Evolutionary conservation across 2,113 vertebrate genomes (phyloP), one percentile per base, ranked within the genome.

Genomic region (Glaucidium brasilianum): DNA sequence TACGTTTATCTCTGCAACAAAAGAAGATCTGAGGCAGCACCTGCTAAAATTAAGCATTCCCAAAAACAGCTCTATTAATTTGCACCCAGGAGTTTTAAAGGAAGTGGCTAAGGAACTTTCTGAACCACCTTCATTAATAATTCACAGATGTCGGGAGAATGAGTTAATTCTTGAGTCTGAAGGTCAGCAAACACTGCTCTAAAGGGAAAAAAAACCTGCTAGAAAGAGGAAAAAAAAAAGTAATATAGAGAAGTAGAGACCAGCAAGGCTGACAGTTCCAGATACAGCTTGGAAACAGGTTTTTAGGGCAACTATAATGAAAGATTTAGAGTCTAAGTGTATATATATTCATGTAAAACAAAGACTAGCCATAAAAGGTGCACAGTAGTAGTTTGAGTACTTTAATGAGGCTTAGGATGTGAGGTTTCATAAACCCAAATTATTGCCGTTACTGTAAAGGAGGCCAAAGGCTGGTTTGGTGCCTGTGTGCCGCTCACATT

Each of bases 11-110:
- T 95, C 66, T 85, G 87, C 77, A 94, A 96, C 92, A 96, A 97
- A 96, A 77, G 87, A 96, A 97, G 88, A 96, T 97, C 94, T 95
- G 95, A 96, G 75, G 63, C 94, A 96, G 78, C 82, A 96, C 90
- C 95, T 97, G 93, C 90, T 96, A 96, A 96, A 97, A 96, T 94
- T 96, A 95, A 97, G 93, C 90, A 83, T 95, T 96, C 82, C 92
- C 67, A 3, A 93, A 96, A 93, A 10, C 85, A 96, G 85, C 85
- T 93, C 78, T 92, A 93, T 96, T 96, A 97, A 96, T 96, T 96
- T 97, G 85, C 72, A 97, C 93, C 91, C 93, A 88, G 82, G 88
- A 96, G 95, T 95, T 97, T 96, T 93, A 95, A 93, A 94, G 75
- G 50, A 85, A 93, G 92, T 90, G 88, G 90, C 81, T 94, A 93